phyloP scores from a whole-genome alignment of 2,797 vertebrate species.

The Oreonectes daqikongensis region DNA sequence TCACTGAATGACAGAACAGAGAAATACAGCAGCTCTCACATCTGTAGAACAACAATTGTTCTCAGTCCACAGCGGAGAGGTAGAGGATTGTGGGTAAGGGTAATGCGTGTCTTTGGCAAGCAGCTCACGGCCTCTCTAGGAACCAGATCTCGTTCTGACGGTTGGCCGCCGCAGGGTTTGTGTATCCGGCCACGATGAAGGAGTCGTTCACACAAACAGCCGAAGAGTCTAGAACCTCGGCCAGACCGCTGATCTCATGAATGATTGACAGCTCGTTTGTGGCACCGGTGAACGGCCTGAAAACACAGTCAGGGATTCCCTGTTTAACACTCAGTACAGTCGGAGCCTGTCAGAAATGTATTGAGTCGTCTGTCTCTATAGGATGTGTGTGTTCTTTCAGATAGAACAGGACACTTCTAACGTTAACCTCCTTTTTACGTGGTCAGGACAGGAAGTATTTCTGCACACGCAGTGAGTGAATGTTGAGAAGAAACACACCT shows the following conservation, averaged over 20 bases:
- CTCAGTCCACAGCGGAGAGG: background rate
- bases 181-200: conserved; percentile 88
- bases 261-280: conserved; percentile 85
- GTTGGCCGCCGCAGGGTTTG: conserved; percentile 82
- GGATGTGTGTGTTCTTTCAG: too few species aligned
- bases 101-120: background rate
- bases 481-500: conserved; percentile 70
- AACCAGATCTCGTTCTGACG: conserved; percentile 91
- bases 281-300: conserved; percentile 82
- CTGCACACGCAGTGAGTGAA: too few species aligned
- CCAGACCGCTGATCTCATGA: conserved; percentile 77
- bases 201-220: conserved; percentile 74
- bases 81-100: background rate
- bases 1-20: too few species aligned
- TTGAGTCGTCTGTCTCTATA: too few species aligned
- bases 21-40: background rate
- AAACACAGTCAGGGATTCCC: background rate
- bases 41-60: too few species aligned
- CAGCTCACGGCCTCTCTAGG: conserved; percentile 74
- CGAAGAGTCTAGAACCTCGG: conserved; percentile 76
- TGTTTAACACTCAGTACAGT: too few species aligned
- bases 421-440: too few species aligned
- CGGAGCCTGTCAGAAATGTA: too few species aligned
- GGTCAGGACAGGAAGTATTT: background rate
- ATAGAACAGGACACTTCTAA: too few species aligned